Percentiles rank a stretch among this genome's conserved stretches.
Evolutionary conservation across 2,113 vertebrate genomes (phyloP).

Genomic region (Coregonus clupeaformis): DNA sequence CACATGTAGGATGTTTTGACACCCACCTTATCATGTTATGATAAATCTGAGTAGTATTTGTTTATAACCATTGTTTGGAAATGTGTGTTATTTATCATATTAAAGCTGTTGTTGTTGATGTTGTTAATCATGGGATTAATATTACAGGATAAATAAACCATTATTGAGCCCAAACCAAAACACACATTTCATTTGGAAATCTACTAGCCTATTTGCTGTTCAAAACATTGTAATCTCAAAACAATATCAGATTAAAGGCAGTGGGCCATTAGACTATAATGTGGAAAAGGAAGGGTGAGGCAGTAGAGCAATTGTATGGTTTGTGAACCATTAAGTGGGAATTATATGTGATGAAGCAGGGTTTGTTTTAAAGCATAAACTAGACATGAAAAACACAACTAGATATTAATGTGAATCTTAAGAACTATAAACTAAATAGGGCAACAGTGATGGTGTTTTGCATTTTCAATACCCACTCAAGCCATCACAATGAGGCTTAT

Average conservation of each 20-base stretch:
- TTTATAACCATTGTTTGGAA: neutral
- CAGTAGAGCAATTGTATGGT: conserved; percentile 41
- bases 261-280: conserved; percentile 9
- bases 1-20: no score
- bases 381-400: conserved; percentile 38
- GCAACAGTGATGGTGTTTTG: conserved; percentile 10
- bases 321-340: conserved; percentile 49
- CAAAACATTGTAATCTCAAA: conserved; percentile 22
- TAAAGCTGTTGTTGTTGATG: neutral
- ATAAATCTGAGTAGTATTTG: neutral
- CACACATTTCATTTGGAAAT: conserved; percentile 21
- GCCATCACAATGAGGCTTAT: conserved; percentile 18
- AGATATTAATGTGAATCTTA: conserved; percentile 41
- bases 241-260: conserved; percentile 36
- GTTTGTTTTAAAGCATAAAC: conserved; percentile 40
- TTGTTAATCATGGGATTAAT: conserved; percentile 8
- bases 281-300: conserved; percentile 21
- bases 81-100: neutral
- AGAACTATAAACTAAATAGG: conserved; percentile 17
- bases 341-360: conserved; percentile 40
- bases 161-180: conserved; percentile 20
- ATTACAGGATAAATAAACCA: conserved; percentile 10
- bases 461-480: conserved; percentile 27
- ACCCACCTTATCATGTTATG: no score
- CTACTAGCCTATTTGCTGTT: neutral